phyloP scores from a whole-genome alignment of 1,140 invertebrate genomes.

The Holotrichia oblita region DNA sequence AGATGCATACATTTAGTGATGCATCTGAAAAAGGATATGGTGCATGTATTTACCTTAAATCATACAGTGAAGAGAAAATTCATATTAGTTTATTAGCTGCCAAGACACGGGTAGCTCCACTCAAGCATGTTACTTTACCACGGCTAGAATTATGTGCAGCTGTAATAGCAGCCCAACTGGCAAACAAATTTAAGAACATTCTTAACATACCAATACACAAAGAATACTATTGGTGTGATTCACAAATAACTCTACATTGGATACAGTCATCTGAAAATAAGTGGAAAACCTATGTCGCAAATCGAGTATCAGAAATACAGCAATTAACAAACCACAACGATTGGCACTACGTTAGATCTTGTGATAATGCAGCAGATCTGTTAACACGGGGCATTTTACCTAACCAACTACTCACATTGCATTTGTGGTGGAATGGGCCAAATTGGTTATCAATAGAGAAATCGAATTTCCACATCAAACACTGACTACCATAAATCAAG shows the following conservation, averaged over 20 bases:
- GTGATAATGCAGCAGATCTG: constrained; percentile 24
- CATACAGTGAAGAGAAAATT: constrained; percentile 2
- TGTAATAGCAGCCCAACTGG: not conserved
- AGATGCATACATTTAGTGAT: constrained; percentile 55
- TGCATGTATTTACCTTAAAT: not conserved
- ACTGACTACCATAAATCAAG: no score
- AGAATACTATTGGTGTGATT: constrained; percentile 19
- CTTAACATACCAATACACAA: not conserved
- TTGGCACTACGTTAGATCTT: constrained; percentile 16
- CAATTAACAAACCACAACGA: not conserved
- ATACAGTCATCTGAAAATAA: not conserved
- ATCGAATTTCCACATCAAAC: not conserved
- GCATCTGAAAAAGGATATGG: constrained; percentile 50
- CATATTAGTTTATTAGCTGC: constrained; percentile 47
- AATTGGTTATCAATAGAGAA: not conserved
- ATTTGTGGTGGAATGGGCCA: constrained; percentile 32
- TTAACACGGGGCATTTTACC: not conserved
- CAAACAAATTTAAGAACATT: not conserved
- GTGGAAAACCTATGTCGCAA: constrained; percentile 21
- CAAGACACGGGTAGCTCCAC: constrained; percentile 59
- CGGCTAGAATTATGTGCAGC: constrained; percentile 25
- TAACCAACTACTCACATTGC: not conserved
- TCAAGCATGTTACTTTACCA: constrained; percentile 52
- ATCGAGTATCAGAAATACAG: constrained; percentile 11
- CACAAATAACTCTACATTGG: constrained; percentile 10